Percentiles rank a stretch among this genome's conserved stretches.
These are phyloP conservation scores for Ormia ochracea DNA, from an alignment of 2,888 invertebrate species.

Conservation along the genomic window DNA sequence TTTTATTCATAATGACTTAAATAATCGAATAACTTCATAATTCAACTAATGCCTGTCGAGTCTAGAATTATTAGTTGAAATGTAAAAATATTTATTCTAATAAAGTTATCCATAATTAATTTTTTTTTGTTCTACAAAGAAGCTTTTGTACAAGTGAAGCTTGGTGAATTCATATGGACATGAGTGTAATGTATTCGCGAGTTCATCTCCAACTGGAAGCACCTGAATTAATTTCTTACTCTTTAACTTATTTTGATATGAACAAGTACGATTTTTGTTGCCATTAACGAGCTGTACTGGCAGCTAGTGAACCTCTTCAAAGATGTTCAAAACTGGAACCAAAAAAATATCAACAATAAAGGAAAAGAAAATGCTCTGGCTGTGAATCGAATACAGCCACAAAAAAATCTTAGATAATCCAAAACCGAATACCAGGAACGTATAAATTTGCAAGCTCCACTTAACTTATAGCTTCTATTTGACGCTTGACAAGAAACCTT, in stretches of 20 bases:
- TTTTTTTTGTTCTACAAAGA: no score
- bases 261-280: slow-evolving; percentile 45
- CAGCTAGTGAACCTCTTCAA: slow-evolving; percentile 73
- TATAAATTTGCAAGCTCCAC: not conserved
- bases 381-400: slow-evolving; percentile 22
- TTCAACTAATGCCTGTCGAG: no score
- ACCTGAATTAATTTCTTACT: slow-evolving; percentile 61
- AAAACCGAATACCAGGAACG: not conserved
- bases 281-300: slow-evolving; percentile 2
- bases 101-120: no score
- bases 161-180: not conserved
- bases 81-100: no score
- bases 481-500: no score
- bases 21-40: no score
- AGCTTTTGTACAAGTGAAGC: no score
- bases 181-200: not conserved
- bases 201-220: slow-evolving; percentile 16
- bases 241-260: slow-evolving; percentile 55
- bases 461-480: no score
- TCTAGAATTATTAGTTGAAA: no score
- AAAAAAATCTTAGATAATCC: no score
- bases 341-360: slow-evolving; percentile 3
- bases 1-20: no score
- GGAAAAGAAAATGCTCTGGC: slow-evolving; percentile 8
- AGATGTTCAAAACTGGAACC: slow-evolving; percentile 62